phyloP scores from a whole-genome alignment of 1,140 invertebrate genomes.

The Micrasema longulum region DNA sequence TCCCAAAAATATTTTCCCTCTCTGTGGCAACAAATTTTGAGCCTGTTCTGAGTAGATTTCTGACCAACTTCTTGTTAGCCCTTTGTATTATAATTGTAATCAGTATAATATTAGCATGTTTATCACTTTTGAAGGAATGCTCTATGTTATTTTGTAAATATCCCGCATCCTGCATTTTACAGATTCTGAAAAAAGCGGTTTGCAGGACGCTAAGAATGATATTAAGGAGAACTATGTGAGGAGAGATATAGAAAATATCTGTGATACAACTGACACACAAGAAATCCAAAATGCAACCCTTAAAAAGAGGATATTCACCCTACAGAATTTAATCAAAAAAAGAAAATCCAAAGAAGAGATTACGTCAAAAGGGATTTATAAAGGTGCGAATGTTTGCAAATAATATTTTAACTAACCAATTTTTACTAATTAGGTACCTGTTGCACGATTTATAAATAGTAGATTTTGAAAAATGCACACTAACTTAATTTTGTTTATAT shows the following conservation, averaged over 20 bases:
- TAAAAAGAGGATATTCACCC: conserved; percentile 5
- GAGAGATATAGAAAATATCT: conserved; percentile 6
- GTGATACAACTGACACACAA: neutral
- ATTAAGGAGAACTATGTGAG: conserved; percentile 10
- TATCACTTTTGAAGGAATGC: neutral
- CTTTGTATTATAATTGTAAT: no score
- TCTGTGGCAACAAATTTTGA: no score
- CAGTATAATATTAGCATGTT: no score
- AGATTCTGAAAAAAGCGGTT: conserved; percentile 16
- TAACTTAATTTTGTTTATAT: no score
- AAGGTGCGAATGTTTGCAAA: conserved; percentile 22
- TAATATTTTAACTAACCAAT: neutral
- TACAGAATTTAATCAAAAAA: conserved; percentile 14
- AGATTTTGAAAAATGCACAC: no score
- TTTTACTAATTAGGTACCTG: neutral
- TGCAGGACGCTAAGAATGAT: conserved; percentile 11
- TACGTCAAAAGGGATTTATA: conserved; percentile 19
- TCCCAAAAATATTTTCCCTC: no score
- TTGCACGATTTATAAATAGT: neutral
- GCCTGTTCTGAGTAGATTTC: no score
- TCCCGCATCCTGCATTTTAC: conserved; percentile 11
- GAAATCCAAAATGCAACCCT: conserved; percentile 8
- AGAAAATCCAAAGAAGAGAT: conserved; percentile 21
- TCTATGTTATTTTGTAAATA: neutral
- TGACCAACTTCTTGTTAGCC: no score